Conservation (phyloP, 1,140 invertebrate genomes). For the Campoletis sonorensis region DNA sequence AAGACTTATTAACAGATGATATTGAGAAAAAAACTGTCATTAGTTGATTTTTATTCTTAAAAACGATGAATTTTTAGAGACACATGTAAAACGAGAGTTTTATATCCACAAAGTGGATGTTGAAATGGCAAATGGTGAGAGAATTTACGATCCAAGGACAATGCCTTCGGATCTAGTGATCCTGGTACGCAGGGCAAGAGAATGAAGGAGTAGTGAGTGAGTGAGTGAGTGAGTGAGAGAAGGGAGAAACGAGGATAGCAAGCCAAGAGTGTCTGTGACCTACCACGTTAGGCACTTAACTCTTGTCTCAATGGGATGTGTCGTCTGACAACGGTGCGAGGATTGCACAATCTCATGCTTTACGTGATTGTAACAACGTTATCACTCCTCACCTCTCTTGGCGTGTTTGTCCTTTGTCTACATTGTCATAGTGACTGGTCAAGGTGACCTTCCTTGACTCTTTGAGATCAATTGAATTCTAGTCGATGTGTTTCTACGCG, state of each 20-base stretch:
- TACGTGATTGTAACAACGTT: slow-evolving; percentile 20
- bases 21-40: too few species aligned
- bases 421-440: neutral
- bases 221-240: neutral
- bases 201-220: neutral
- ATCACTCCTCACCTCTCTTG: neutral
- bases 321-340: slow-evolving; percentile 17
- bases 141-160: slow-evolving; percentile 28
- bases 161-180: neutral
- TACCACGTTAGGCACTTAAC: slow-evolving; percentile 36
- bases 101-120: neutral
- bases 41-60: too few species aligned
- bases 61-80: neutral
- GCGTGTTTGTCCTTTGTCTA: neutral
- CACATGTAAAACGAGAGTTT: neutral
- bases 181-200: neutral
- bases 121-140: neutral
- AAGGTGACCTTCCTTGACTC: too few species aligned
- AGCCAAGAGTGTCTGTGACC: slow-evolving; percentile 16
- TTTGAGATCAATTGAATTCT: too few species aligned
- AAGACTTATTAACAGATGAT: too few species aligned
- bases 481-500: too few species aligned
- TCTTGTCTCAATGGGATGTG: slow-evolving; percentile 31
- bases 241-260: neutral
- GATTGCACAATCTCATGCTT: slow-evolving; percentile 6